Conservation (phyloP, 2,113 vertebrate species). For the Aegypius monachus region DNA sequence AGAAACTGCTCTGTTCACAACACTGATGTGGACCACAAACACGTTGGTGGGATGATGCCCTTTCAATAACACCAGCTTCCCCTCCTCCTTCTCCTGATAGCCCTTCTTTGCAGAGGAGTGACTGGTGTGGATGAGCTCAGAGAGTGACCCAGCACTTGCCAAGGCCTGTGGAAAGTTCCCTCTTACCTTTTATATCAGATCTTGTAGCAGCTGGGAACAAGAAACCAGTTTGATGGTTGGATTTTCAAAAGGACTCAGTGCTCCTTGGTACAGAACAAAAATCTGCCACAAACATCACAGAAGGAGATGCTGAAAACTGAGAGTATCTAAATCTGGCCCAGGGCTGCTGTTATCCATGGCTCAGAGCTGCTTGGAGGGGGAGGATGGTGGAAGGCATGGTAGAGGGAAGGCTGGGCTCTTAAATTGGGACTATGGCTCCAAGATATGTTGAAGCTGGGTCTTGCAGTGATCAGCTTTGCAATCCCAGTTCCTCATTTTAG, state of each 20-base stretch:
- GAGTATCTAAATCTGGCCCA: background rate
- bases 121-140: background rate
- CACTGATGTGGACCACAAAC: background rate
- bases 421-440: accelerated
- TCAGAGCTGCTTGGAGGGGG: background rate
- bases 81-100: background rate
- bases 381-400: background rate
- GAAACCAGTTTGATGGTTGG: background rate
- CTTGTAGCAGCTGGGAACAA: background rate
- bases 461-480: background rate
- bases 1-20: background rate
- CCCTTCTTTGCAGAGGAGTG: background rate
- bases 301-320: background rate
- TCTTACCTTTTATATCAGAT: background rate
- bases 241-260: background rate
- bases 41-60: background rate
- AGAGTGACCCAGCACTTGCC: background rate
- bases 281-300: background rate
- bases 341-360: background rate
- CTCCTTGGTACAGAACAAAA: background rate
- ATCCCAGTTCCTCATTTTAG: background rate
- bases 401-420: background rate
- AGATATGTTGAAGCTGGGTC: background rate
- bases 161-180: background rate
- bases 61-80: background rate